Conservation (phyloP, 2,888 invertebrate species). For the Drosophila macrothrix region DNA sequence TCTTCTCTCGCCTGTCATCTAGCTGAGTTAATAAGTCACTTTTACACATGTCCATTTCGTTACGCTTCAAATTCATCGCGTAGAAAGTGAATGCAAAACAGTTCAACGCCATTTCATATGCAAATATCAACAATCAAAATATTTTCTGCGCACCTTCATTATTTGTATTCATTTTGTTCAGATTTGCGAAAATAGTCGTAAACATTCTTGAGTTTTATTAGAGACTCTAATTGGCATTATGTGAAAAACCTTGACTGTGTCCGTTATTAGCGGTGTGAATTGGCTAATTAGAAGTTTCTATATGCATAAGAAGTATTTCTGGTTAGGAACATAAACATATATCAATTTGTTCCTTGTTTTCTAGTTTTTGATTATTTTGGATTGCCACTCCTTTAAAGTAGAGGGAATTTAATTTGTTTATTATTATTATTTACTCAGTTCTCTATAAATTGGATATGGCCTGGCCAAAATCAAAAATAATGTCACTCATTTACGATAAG, state of each 20-base stretch:
- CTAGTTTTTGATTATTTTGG: neutral
- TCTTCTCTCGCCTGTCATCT: slow-evolving; percentile 5
- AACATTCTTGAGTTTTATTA: slow-evolving; percentile 42
- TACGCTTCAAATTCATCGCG: slow-evolving; percentile 20
- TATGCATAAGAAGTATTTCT: neutral
- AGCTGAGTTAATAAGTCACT: slow-evolving; percentile 7
- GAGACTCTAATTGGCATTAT: slow-evolving; percentile 40
- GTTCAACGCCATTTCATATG: slow-evolving; percentile 63
- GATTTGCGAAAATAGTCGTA: slow-evolving; percentile 10
- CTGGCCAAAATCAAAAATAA: slow-evolving; percentile 14
- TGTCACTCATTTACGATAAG: slow-evolving; percentile 35
- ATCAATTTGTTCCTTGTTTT: neutral
- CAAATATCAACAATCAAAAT: slow-evolving; percentile 41
- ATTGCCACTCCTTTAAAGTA: slow-evolving; percentile 21
- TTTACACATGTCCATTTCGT: slow-evolving; percentile 11
- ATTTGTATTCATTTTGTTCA: neutral
- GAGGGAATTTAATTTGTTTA: slow-evolving; percentile 10
- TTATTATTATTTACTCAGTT: slow-evolving; percentile 13
- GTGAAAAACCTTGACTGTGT: slow-evolving; percentile 15
- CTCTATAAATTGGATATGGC: slow-evolving; percentile 23
- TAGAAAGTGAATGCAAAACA: slow-evolving; percentile 67
- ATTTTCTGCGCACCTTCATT: slow-evolving; percentile 16
- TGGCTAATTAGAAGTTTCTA: slow-evolving; percentile 28
- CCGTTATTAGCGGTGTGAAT: slow-evolving; percentile 12
- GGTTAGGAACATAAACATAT: neutral